A percentile compares a stretch with the other conserved stretches of the same genome.
Evolutionary conservation across 2,888 invertebrate species (phyloP).

Genomic region (Laothoe populi): DNA sequence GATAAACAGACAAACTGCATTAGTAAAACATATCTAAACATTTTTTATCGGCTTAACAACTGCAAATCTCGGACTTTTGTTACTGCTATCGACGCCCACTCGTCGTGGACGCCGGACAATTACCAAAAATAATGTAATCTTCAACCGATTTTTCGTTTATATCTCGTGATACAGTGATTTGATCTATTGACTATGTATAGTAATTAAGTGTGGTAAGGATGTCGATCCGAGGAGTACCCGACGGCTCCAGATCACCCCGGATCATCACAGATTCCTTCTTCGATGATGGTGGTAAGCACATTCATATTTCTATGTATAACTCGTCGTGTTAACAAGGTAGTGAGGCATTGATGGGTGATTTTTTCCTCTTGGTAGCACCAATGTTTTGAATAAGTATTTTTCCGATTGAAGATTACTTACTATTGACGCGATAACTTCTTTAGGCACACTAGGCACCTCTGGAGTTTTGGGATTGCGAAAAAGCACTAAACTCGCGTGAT

Average conservation of each 20-base stretch:
- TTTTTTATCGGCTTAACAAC: conserved; percentile 34
- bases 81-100: conserved; percentile 21
- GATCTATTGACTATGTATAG: background rate
- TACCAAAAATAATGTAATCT: conserved; percentile 6
- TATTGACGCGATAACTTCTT: too few relatives aligned
- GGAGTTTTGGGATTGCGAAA: too few relatives aligned
- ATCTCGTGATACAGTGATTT: background rate
- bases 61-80: conserved; percentile 35
- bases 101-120: background rate
- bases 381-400: too few relatives aligned
- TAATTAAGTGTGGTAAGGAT: conserved; percentile 43
- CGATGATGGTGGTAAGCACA: conserved; percentile 72
- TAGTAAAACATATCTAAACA: background rate
- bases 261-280: conserved; percentile 77
- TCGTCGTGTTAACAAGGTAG: background rate
- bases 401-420: too few relatives aligned
- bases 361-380: too few relatives aligned
- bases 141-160: background rate
- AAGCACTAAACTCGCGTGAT: too few relatives aligned
- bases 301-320: conserved; percentile 9
- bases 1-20: conserved; percentile 14
- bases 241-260: conserved; percentile 72
- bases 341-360: too few relatives aligned
- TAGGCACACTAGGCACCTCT: too few relatives aligned
- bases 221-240: conserved; percentile 77